phyloP scores from a whole-genome alignment of 2,797 vertebrate genomes.

The Cercopithecus neglectus region DNA sequence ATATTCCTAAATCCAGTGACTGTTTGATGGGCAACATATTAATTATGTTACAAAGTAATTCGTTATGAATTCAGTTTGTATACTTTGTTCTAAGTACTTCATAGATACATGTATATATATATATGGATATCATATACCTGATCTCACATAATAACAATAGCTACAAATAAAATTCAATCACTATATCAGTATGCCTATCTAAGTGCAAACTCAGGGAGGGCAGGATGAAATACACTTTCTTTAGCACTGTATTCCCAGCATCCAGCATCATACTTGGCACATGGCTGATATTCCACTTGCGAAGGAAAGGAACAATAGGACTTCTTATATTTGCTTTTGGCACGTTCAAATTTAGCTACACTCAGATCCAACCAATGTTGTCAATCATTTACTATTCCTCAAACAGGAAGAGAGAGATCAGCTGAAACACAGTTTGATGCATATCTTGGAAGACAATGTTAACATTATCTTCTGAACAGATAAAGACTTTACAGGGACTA shows the following conservation, averaged over 20 bases:
- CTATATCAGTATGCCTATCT: background rate
- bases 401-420: background rate
- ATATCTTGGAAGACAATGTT: slow-evolving; percentile 13
- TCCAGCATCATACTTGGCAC: background rate
- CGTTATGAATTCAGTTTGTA: background rate
- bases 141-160: background rate
- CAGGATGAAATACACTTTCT: background rate
- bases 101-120: background rate
- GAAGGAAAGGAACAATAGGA: background rate
- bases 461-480: slow-evolving; percentile 1
- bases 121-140: background rate
- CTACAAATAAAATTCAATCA: background rate
- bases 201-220: background rate
- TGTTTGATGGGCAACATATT: background rate
- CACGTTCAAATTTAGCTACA: background rate
- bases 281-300: background rate
- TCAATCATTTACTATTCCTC: background rate
- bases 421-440: background rate
- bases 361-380: background rate
- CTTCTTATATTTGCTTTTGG: background rate
- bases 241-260: background rate
- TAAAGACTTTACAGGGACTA: background rate
- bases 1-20: background rate
- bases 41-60: background rate
- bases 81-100: background rate